Evolutionary conservation across 2,888 invertebrate genomes (phyloP).

Genomic region (Dioctria rufipes): DNA sequence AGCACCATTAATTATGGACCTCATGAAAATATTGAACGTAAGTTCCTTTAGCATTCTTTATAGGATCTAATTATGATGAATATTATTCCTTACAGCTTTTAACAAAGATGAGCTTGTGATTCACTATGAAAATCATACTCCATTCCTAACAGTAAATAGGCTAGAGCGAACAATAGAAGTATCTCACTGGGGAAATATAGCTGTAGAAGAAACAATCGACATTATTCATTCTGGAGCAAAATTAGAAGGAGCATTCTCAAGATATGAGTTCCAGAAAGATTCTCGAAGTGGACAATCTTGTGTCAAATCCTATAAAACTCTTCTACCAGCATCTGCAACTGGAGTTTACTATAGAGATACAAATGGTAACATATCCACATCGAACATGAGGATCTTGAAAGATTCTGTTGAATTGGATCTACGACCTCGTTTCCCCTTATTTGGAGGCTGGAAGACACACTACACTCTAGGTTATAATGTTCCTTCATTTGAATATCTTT

Average conservation of each 20-base stretch:
- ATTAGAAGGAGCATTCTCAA: constrained; percentile 94
- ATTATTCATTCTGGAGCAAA: constrained; percentile 93
- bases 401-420: constrained; percentile 96
- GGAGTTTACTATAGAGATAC: constrained; percentile 97
- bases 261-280: constrained; percentile 97
- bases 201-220: constrained; percentile 95
- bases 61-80: neutral
- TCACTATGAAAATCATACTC: constrained; percentile 97
- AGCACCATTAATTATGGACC: constrained; percentile 91
- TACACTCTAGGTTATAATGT: constrained; percentile 98
- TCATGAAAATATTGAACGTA: constrained; percentile 79
- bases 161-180: constrained; percentile 93
- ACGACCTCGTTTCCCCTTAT: constrained; percentile 96
- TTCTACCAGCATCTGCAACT: constrained; percentile 88
- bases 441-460: constrained; percentile 99
- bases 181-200: constrained; percentile 99
- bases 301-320: constrained; percentile 91
- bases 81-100: constrained; percentile 67
- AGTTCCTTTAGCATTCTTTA: constrained; percentile 63
- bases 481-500: constrained; percentile 96
- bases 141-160: constrained; percentile 93
- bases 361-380: constrained; percentile 99
- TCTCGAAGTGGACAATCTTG: constrained; percentile 89
- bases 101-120: constrained; percentile 79
- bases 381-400: constrained; percentile 88